Conservation (phyloP, 1,140 invertebrate species). For the Galleria mellonella region DNA sequence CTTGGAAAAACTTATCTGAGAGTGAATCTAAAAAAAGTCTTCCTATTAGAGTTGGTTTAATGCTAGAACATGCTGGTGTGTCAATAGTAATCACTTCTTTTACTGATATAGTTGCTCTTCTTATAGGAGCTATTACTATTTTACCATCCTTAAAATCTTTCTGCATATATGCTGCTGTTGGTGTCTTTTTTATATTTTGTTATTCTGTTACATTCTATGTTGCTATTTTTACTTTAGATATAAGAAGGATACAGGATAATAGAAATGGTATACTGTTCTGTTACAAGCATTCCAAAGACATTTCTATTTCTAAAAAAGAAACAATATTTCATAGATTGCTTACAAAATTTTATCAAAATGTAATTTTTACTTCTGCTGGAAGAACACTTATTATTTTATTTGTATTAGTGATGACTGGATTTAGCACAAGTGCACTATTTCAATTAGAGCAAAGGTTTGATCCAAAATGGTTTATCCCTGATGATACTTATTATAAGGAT, state of each 20-base stretch:
- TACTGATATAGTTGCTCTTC: constrained; percentile 87
- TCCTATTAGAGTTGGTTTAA: constrained; percentile 78
- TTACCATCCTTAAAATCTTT: constrained; percentile 84
- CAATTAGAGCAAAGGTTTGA: constrained; percentile 85
- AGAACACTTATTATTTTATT: constrained; percentile 78
- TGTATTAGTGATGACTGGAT: constrained; percentile 74
- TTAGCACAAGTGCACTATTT: constrained; percentile 77
- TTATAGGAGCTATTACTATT: constrained; percentile 83
- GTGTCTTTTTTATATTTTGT: constrained; percentile 83
- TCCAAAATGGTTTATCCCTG: constrained; percentile 84
- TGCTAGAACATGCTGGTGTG: constrained; percentile 86
- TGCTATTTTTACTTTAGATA: constrained; percentile 83
- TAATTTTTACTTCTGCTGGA: constrained; percentile 76
- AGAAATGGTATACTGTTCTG: constrained; percentile 82
- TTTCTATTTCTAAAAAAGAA: constrained; percentile 46
- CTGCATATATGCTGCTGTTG: constrained; percentile 83
- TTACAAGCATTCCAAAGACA: constrained; percentile 77
- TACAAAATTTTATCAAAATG: constrained; percentile 75
- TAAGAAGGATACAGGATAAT: constrained; percentile 76
- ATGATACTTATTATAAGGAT: constrained; percentile 80
- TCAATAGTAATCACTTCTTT: constrained; percentile 89
- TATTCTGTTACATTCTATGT: constrained; percentile 87
- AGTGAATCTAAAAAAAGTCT: constrained; percentile 72
- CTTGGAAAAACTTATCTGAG: constrained; percentile 77
- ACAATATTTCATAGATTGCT: constrained; percentile 72